phyloP scores from a whole-genome alignment of 2,888 invertebrate species.

The Cephus rjabovi region DNA sequence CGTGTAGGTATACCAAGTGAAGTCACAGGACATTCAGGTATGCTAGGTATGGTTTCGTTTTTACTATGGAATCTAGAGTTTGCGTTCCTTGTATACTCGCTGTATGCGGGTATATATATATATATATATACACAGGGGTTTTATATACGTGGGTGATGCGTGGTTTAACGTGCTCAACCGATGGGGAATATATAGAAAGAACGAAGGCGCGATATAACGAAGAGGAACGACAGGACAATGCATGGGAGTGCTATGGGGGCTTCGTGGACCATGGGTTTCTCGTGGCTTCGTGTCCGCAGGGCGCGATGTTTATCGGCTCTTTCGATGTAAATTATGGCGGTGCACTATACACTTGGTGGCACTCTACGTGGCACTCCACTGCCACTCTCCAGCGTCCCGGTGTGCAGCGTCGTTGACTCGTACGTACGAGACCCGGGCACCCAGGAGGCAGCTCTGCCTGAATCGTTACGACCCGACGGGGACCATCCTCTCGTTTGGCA shows the following conservation, averaged over 20 bases:
- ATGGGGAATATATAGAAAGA: conserved; percentile 14
- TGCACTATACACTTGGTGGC: conserved; percentile 28
- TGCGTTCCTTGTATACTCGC: too few species aligned
- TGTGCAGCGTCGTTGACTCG: too few species aligned
- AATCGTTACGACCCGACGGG: too few species aligned
- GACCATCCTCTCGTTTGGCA: too few species aligned
- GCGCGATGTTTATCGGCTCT: conserved; percentile 57
- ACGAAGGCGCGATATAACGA: conserved; percentile 25
- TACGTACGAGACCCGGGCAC: too few species aligned
- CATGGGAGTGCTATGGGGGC: conserved; percentile 35
- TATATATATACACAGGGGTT: not conserved
- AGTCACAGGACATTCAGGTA: too few species aligned
- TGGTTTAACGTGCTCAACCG: too few species aligned
- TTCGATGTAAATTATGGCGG: conserved; percentile 57
- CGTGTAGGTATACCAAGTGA: too few species aligned
- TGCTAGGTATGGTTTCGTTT: too few species aligned
- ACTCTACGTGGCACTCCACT: not conserved
- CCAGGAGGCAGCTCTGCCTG: too few species aligned
- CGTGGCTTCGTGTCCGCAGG: conserved; percentile 45
- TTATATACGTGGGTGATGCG: not conserved
- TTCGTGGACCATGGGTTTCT: not conserved
- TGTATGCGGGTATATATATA: too few species aligned
- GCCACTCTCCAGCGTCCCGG: conserved; percentile 1
- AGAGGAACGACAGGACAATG: conserved; percentile 35
- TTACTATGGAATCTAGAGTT: too few species aligned